Conservation (phyloP, 2,113 vertebrate genomes). For the Puffinus mauretanicus region DNA sequence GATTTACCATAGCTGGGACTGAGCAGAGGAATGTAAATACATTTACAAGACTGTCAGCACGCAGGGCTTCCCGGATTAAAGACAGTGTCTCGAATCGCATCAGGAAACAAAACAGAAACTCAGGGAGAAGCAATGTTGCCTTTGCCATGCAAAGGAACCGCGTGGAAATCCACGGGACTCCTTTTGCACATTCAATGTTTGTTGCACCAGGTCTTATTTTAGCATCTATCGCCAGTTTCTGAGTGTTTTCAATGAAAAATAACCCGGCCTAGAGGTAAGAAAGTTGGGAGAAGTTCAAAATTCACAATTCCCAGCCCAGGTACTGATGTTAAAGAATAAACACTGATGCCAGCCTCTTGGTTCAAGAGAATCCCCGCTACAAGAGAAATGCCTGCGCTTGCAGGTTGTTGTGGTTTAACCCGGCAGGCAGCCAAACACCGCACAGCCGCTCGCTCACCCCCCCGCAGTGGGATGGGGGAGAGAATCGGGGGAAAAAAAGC, state of each 20-base stretch:
- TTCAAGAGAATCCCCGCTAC: not conserved
- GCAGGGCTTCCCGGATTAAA: not conserved
- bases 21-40: not conserved
- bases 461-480: too few species aligned
- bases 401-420: too few species aligned
- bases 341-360: not conserved
- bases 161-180: not conserved
- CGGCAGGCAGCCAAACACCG: too few species aligned
- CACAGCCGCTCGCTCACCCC: too few species aligned
- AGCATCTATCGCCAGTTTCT: not conserved
- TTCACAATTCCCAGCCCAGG: not conserved
- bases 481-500: too few species aligned
- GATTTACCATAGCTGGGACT: accelerated
- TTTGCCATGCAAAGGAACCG: not conserved
- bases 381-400: not conserved
- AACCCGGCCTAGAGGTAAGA: not conserved
- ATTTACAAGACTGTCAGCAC: not conserved
- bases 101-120: not conserved
- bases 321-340: not conserved
- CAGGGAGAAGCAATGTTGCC: accelerated
- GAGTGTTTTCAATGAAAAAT: not conserved
- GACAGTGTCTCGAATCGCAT: not conserved
- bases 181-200: not conserved
- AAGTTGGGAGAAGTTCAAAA: not conserved
- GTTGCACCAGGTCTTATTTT: not conserved